These are phyloP conservation scores for Phalangium opilio DNA, from an alignment of 2,888 invertebrate species.

Conservation along the genomic window DNA sequence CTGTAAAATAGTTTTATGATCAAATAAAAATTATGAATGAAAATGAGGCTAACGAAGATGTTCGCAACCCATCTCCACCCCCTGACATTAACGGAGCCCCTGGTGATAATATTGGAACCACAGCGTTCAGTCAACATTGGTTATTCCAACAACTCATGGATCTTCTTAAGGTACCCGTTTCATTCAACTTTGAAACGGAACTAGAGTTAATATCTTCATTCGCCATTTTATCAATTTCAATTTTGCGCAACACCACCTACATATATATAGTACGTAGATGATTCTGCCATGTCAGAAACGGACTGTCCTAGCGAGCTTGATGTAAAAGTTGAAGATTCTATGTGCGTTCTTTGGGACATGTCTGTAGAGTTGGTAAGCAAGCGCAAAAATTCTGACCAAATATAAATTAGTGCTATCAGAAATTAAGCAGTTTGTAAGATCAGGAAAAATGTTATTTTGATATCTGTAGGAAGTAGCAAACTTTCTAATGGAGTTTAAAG, in stretches of 20 bases:
- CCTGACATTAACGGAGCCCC: constrained; percentile 9
- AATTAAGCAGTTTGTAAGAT: no score
- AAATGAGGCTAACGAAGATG: not conserved
- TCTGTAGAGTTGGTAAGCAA: constrained; percentile 6
- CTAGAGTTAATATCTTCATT: not conserved
- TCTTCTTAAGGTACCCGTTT: constrained; percentile 8
- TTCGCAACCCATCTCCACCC: constrained; percentile 15
- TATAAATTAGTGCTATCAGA: no score
- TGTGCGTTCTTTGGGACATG: constrained; percentile 16
- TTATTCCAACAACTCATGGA: constrained; percentile 10
- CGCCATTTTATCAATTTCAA: no score
- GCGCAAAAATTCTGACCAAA: not conserved
- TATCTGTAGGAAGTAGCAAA: constrained; percentile 12
- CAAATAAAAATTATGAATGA: no score
- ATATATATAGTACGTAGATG: not conserved
- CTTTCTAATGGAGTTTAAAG: constrained; percentile 9
- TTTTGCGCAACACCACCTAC: not conserved
- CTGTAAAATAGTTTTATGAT: no score
- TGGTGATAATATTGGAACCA: constrained; percentile 12
- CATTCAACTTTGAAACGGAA: not conserved
- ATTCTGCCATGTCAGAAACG: not conserved
- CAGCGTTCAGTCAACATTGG: constrained; percentile 14
- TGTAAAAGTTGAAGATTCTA: constrained; percentile 12
- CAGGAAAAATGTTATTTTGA: not conserved
- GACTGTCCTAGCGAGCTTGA: constrained; percentile 9